Base-by-base conservation (phyloP, 2,113 vertebrate species). In the Sapayoa aenigma region DNA sequence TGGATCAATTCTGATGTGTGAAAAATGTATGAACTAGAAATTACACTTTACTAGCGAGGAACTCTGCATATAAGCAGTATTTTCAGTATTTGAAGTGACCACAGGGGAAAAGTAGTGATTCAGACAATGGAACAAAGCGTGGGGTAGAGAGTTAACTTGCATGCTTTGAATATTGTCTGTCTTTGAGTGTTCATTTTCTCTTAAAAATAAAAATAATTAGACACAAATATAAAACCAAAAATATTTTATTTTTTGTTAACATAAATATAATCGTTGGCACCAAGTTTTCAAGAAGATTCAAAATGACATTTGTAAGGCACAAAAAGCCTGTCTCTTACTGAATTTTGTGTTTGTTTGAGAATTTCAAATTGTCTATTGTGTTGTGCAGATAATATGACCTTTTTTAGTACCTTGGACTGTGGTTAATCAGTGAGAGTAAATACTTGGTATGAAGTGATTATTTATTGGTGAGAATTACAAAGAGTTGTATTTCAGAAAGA, bases 161-260 rank as follows among this genome's bases (percentile, higher is more conserved):
- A 12, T 84, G 27, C 9, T 62, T 84, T 81, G 17, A 55, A 31
- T 53, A 28, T 56, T 66, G 11, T 22, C 35, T 63, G 35, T 28
- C 23, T 84, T 50, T 35, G 14, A 60, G 37, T 68, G 4, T 42
- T 90, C 1, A 3, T 49, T 88, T 83, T 73, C 22, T 62, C 50
- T 62, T 72, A 80, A 58, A 62, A 82, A 35, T 37, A 63, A 78
- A 68, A 74, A n/a, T n/a, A 84, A 24, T 7, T 5, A 63, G 30
- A 9, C 6, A 21, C 0, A 0, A 31, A 27, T 77, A 42, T 47
- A 59, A 83, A 79, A 10, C 6, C 2, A 14, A 37, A 75, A 67
- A 31, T 14, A 39, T 9, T 58, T 75, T 44, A 2, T 12, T 33
- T 91, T 89, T 88, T 65, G 14, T 30, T 72, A 50, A 11, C 9